Base-by-base conservation (phyloP, 2,113 vertebrate species). In the Polypterus bichir region DNA sequence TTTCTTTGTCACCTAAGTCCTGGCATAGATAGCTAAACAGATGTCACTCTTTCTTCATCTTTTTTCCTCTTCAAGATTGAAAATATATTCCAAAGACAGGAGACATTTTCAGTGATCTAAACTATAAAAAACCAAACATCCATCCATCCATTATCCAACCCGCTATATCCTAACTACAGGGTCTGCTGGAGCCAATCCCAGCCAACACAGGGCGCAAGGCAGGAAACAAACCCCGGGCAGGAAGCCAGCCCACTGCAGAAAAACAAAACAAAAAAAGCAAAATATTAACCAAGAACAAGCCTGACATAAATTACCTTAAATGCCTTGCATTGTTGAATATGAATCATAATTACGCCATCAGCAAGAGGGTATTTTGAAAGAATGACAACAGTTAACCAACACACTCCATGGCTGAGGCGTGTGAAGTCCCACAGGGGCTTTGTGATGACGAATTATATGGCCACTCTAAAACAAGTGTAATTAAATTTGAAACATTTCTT, bases 401-500 rank as follows among this genome's bases (percentile, higher is more conserved):
- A 56, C 54, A 61, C 63, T 69, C 46, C 49, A 62, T 46, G 48
- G 62, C 62, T 63, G 27, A 3, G 64, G 51, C 57, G 49, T 55
- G 64, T 54, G 53, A 69, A 71, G 71, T 77, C 71, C 74, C 64
- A 69, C 75, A 68, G 65, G 75, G 68, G 62, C 67, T 56, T 49
- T 54, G 5, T 6, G 5, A 48, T 64, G 54, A 59, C 68, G 63
- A 70, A 68, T 75, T 70, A 76, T 53, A 64, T 54, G 48, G 66
- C 9, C 68, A 66, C 57, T 68, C 66, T 73, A 74, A 79, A 51
- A 71, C 68, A 74, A 66, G 59, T 76, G 65, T 60, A 73, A 76
- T 74, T 70, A 70, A 68, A 64, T 72, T 69, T 70, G 71, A 80
- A 79, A 74, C 67, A 76, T 73, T 74, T 65, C 63, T 76, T 74